These are phyloP conservation scores for Dendrolimus pini DNA, from an alignment of 2,888 invertebrate species.

Conservation along the genomic window DNA sequence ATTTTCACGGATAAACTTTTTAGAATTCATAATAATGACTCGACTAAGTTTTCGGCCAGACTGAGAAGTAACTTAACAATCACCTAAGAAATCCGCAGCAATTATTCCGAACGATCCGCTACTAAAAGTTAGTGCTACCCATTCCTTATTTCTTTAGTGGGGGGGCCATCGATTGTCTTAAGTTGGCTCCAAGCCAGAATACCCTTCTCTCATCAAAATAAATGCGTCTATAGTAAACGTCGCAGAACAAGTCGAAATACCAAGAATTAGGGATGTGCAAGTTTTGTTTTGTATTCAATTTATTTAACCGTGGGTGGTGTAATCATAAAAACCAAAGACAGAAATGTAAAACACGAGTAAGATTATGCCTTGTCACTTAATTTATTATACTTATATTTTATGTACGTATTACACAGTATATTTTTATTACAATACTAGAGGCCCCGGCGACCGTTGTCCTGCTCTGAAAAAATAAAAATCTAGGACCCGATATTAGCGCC, in stretches of 20 bases:
- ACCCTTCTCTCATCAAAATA: conserved; percentile 38
- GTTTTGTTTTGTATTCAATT: neutral
- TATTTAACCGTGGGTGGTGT: neutral
- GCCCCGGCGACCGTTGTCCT: no score
- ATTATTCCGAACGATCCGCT: conserved; percentile 1
- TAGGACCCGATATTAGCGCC: no score
- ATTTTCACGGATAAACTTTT: no score
- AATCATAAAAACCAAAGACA: no score
- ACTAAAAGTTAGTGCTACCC: conserved; percentile 4
- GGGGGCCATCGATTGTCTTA: conserved; percentile 37
- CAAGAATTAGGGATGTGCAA: conserved; percentile 3
- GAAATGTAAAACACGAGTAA: no score
- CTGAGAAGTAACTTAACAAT: neutral
- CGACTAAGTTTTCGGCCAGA: no score
- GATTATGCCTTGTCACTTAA: no score
- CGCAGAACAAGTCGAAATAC: conserved; percentile 21
- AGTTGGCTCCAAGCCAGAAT: conserved; percentile 38
- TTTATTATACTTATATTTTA: no score
- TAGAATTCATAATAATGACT: no score
- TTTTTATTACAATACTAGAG: no score
- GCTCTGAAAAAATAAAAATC: no score
- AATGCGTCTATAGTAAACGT: conserved; percentile 29
- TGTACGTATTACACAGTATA: no score
- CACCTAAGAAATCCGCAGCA: neutral
- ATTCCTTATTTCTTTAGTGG: conserved; percentile 8